Base-by-base conservation (phyloP, 1,140 invertebrate genomes). In the Drosophila takahashii region DNA sequence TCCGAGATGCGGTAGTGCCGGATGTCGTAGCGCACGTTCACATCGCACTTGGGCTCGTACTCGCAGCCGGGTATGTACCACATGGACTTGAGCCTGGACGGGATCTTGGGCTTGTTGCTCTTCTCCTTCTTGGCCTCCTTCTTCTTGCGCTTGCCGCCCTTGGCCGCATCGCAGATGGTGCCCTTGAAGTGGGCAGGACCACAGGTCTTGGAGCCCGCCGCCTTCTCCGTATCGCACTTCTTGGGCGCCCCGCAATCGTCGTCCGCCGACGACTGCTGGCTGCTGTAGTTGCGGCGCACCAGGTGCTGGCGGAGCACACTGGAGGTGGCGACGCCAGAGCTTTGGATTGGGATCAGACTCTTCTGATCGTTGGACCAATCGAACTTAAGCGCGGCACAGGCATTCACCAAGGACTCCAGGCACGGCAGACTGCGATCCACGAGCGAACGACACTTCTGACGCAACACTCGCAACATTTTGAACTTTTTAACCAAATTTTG, bases 1-100 rank as follows among this genome's bases (percentile, higher is more conserved):
- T 89, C 77, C 1, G 85, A 80, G 27, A 70, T 57, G 6, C 67
- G 65, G 0, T 71, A 71, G 34, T 70, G 29, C 11, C 22, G 8
- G 42, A 70, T 27, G 22, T 71, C 47, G 10, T 26, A 13, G 42
- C 66, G 44, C 37, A 56, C 8, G 48, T 18, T 15, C 69, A 90
- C 3, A 11, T 42, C 16, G 67, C 84, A 39, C 60, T 42, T 1
- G 18, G 50, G 15, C 53, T 39, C 59, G 32, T 48, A 62, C 36
- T 59, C 59, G 41, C 53, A 66, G 1, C 47, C 27, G 7, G 18
- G 50, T 2, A 71, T 15, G 7, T 71, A 5, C 67, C 67, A 71
- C 67, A 71, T 71, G 7, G 67, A 71, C 9, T 4, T n/a, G 0
- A 34, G 1, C 3, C 7, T 32, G 0, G 9, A 3, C 0, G 47